Evolutionary conservation across 2,113 vertebrate genomes (phyloP).

Genomic region (Meleagris gallopavo): DNA sequence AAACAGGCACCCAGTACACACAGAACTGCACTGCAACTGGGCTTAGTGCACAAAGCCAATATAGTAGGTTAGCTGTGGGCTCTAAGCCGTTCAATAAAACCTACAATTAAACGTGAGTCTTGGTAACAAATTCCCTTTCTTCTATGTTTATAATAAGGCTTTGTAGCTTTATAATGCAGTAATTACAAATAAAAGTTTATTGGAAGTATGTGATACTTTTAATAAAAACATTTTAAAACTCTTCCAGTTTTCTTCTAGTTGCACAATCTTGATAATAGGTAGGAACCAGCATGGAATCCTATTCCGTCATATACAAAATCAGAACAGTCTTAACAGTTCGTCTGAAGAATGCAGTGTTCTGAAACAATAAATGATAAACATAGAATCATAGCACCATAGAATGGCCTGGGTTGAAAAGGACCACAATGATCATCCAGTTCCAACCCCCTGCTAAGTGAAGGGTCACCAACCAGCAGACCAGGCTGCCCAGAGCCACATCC

Average conservation of each 20-base stretch:
- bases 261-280: not conserved
- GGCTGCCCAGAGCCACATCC: no score
- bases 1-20: not conserved
- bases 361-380: not conserved
- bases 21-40: not conserved
- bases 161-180: not conserved
- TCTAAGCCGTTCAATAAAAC: not conserved
- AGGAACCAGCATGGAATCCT: not conserved
- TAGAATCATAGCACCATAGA: no score
- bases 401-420: no score
- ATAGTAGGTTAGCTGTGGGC: not conserved
- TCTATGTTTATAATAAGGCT: not conserved
- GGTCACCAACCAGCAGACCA: no score
- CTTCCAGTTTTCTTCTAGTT: not conserved
- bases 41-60: fast-evolving
- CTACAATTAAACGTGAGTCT: not conserved
- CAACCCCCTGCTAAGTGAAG: no score
- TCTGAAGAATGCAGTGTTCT: not conserved
- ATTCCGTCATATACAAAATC: not conserved
- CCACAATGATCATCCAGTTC: no score
- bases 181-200: not conserved
- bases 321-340: not conserved
- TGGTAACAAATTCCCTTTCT: not conserved
- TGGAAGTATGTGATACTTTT: not conserved
- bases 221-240: not conserved